phyloP scores from a whole-genome alignment of 2,797 vertebrate genomes.

The Anguilla marmorata region DNA sequence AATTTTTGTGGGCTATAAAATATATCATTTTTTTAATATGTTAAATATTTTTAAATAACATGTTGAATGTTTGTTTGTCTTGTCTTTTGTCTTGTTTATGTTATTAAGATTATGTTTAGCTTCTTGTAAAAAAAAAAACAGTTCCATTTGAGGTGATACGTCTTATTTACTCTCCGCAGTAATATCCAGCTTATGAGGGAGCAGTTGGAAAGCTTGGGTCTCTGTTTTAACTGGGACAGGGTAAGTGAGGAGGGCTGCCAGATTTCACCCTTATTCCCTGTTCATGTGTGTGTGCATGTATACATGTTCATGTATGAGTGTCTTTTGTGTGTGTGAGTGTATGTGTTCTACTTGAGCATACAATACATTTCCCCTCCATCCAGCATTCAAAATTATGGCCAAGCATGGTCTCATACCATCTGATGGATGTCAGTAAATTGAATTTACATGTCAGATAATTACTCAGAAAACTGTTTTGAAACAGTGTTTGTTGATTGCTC shows the following conservation, averaged over 20 bases:
- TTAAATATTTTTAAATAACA: slow-evolving; percentile 1
- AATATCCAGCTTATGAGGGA: slow-evolving; percentile 89
- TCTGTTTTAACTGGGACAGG: slow-evolving; percentile 93
- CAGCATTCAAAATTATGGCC: too few relatives aligned
- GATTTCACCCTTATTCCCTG: background rate
- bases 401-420: background rate
- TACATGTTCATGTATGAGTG: slow-evolving; percentile 4
- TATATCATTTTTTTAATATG: background rate
- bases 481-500: background rate
- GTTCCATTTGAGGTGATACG: background rate
- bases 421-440: background rate
- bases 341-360: background rate
- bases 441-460: background rate
- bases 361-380: background rate
- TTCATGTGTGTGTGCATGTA: background rate
- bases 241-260: slow-evolving; percentile 60
- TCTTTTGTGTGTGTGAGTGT: background rate
- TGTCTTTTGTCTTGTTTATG: background rate
- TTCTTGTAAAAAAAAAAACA: background rate
- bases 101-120: background rate
- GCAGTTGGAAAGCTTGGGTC: slow-evolving; percentile 86
- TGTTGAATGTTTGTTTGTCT: background rate
- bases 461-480: too few relatives aligned
- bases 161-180: slow-evolving; percentile 66
- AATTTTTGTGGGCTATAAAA: background rate